These are phyloP conservation scores for Nomada fucata DNA, from an alignment of 2,888 invertebrate species.

Conservation along the genomic window DNA sequence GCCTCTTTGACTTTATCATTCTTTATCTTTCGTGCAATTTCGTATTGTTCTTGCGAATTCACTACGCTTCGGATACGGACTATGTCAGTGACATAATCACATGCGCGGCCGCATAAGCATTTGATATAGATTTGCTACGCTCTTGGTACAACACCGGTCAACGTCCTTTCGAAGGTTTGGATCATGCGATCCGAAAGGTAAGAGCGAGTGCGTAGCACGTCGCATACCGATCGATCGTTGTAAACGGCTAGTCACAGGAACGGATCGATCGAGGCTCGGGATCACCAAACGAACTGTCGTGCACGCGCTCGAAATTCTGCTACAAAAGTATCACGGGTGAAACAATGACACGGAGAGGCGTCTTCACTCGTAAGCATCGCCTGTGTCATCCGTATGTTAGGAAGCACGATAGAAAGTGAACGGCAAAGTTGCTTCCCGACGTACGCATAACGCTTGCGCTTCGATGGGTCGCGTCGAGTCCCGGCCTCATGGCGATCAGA, in stretches of 20 bases:
- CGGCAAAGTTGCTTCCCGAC: too few relatives aligned
- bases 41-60: neutral
- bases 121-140: conserved; percentile 46
- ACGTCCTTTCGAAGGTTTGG: conserved; percentile 81
- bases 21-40: neutral
- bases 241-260: conserved; percentile 67
- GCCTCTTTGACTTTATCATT: neutral
- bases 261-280: conserved; percentile 51
- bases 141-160: conserved; percentile 73
- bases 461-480: too few relatives aligned
- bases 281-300: conserved; percentile 1
- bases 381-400: too few relatives aligned
- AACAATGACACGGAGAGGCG: too few relatives aligned
- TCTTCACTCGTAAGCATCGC: too few relatives aligned
- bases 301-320: neutral
- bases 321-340: too few relatives aligned
- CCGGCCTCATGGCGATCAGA: too few relatives aligned
- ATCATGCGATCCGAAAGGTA: conserved; percentile 73
- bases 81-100: conserved; percentile 5
- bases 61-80: neutral
- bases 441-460: too few relatives aligned
- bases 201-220: conserved; percentile 73
- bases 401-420: too few relatives aligned
- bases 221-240: conserved; percentile 77
- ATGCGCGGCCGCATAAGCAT: conserved; percentile 25